Evolutionary conservation across 2,113 vertebrate species (phyloP), one percentile per base, ranked within the genome.

Genomic region (Toxotes jaculatrix): DNA sequence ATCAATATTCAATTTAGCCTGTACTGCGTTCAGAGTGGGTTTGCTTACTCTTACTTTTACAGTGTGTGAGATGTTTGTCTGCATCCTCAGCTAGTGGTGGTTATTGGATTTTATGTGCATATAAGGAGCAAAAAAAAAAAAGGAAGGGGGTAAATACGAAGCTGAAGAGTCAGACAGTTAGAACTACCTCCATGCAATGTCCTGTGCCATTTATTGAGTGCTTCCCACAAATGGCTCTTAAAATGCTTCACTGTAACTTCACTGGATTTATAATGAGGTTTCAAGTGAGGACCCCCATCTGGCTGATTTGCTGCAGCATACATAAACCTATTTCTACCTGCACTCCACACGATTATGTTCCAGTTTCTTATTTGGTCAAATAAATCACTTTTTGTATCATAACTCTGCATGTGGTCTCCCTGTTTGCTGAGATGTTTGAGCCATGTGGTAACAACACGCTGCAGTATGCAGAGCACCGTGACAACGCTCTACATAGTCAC

Each of bases 1-100:
- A 91, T 92, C 88, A 68, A 92, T 92, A 92, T 88, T 91, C 79
- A 90, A 92, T 93, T 89, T 87, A 55, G 87, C n/a, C 74, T 7
- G 53, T 23, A 72, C 51, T 69, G 72, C 27, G 4, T 34, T 74
- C 57, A 2, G 32, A 53, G 78, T 8, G 80, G 69, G 65, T 77
- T 71, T 83, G 80, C 74, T 77, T 77, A 61, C 70, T 73, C 57
- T 53, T 79, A 53, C 66, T 73, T 53, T 53, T 79, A 53, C 36
- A 51, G 55, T 68, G 83, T 79, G 70, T 8, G 72, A 63, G 81
- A 31, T 53, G 83, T 67, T 77, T 66, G 61, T 62, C 63, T 79
- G 74, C 31, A 78, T 57, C n/a, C 38, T 70, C 66, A 17, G 79
- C 51, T 51, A 5, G 38, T 36, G 67, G 38, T 23, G 56, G 45